Evolutionary conservation across 2,888 invertebrate species (phyloP), one percentile per base, ranked within the genome.

Genomic region (Sinelater perroti): DNA sequence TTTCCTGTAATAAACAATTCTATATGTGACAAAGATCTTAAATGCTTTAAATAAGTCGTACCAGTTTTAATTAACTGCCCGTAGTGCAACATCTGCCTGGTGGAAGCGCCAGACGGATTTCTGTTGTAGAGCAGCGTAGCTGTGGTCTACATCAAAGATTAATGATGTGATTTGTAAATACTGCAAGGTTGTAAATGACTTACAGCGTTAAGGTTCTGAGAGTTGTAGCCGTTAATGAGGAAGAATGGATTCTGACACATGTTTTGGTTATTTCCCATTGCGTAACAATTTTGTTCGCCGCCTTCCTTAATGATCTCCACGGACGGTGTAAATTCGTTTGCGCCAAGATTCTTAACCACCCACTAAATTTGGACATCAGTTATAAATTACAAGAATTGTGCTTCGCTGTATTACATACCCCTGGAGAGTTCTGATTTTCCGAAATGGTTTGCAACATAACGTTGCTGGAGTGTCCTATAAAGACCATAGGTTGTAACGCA

Each of bases 171-270:
- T n/a, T n/a, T n/a, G n/a, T n/a, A n/a, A n/a, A n/a, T n/a, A n/a
- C n/a, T n/a, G n/a, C n/a, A n/a, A n/a, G n/a, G n/a, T n/a, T n/a
- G n/a, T n/a, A n/a, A n/a, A 31, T 18, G 18, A 62, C 73, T 73
- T 78, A 84, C 85, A 70, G 75, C 69, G 68, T 85, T 82, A 16
- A 82, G 76, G 70, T 87, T 83, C 7, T 76, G 77, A 26, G 80
- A 79, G 68, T 85, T 84, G 70, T 81, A 85, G 8, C 89, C 89
- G 4, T 80, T 82, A 2, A 91, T 65, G 3, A 90, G 74, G 72
- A 90, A 90, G 10, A 90, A 70, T 1, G 87, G 74, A 70, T 87
- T 88, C 33, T 81, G 80, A 74, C 91, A 92, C 4, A 90, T 67
- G 1, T 47, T 45, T 50, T 62, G 58, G 20, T 60, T 47, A 24